phyloP scores from a whole-genome alignment of 2,113 vertebrate genomes.

The Psophia crepitans region DNA sequence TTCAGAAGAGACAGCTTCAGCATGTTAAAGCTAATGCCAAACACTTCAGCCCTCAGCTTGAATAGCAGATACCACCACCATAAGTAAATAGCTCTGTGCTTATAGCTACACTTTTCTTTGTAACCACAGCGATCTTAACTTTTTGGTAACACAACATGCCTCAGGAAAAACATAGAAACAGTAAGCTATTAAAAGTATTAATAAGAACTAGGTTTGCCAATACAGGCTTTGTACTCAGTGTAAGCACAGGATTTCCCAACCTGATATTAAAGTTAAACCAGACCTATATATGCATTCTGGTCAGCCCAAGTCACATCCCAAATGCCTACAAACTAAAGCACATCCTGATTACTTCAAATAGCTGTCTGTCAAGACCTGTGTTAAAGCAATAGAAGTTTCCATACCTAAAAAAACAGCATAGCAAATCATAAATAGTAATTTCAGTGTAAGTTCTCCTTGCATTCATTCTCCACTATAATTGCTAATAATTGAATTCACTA shows the following conservation, averaged over 20 bases:
- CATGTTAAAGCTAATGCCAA: neutral
- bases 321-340: neutral
- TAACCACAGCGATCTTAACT: too few species aligned
- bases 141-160: neutral
- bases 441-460: neutral
- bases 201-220: neutral
- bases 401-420: fast-evolving
- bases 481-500: neutral
- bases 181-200: neutral
- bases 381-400: neutral
- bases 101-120: neutral
- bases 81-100: neutral
- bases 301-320: neutral
- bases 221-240: neutral
- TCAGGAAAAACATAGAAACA: neutral
- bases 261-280: neutral
- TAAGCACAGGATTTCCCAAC: neutral
- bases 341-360: neutral
- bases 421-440: neutral
- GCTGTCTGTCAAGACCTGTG: neutral
- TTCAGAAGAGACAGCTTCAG: neutral
- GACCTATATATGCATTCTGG: neutral
- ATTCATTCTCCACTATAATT: neutral
- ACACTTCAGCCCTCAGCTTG: neutral
- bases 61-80: neutral